Evolutionary conservation across 2,888 invertebrate species (phyloP).

Genomic region (Drosophila prolongata): DNA sequence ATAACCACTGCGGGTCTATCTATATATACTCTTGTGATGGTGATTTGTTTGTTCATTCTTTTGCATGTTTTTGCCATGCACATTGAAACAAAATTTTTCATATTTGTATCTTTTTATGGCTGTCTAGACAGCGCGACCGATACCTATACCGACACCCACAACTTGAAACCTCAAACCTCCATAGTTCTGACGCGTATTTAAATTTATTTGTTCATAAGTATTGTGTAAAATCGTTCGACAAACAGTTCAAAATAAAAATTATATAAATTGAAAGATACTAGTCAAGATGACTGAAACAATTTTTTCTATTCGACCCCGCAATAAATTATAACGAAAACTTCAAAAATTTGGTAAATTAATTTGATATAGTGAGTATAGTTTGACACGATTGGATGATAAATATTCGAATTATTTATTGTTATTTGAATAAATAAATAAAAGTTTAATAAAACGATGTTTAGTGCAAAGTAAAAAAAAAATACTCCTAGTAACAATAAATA

Average conservation of each 20-base stretch:
- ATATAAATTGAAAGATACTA: constrained; percentile 18
- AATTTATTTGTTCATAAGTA: constrained; percentile 7
- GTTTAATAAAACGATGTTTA: no score
- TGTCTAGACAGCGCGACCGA: constrained; percentile 35
- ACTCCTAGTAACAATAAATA: no score
- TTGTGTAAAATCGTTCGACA: constrained; percentile 1
- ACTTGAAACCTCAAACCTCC: constrained; percentile 17
- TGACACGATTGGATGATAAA: no score
- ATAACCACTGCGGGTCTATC: constrained; percentile 4
- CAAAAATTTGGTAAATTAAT: no score
- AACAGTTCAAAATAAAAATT: constrained; percentile 25
- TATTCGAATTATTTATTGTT: no score
- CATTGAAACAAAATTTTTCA: constrained; percentile 44
- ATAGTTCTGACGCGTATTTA: no score
- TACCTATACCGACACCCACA: constrained; percentile 8
- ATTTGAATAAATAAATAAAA: no score
- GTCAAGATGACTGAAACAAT: constrained; percentile 13
- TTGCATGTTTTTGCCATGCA: constrained; percentile 31
- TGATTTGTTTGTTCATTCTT: constrained; percentile 24
- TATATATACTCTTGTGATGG: constrained; percentile 6
- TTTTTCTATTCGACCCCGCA: not conserved
- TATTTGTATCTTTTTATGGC: constrained; percentile 38
- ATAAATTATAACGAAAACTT: no score
- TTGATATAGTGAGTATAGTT: no score
- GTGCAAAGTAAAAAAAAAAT: no score